Evolutionary conservation across 2,888 invertebrate species (phyloP), one percentile per base, ranked within the genome.

Genomic region (Argynnis bischoffii): DNA sequence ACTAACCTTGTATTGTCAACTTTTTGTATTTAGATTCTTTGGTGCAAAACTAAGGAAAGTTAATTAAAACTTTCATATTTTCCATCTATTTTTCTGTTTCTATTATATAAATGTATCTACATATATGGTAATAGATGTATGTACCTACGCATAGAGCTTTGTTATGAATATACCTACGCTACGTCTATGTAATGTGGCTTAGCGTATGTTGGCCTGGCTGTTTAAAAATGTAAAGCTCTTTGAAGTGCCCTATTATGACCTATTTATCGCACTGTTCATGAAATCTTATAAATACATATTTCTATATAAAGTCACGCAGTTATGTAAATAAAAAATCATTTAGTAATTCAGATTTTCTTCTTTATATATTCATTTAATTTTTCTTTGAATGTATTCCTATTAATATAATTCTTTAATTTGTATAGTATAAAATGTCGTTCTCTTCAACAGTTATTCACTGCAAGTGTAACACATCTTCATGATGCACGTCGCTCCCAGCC

Each of bases 391-490:
- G 15, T n/a, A 50, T 16, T n/a, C n/a, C 2, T 51, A 11, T 53
- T 18, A 6, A 13, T 18, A 18, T 53, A 8, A 50, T 16, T 6
- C 5, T 14, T n/a, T 6, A 16, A n/a, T 50, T 4, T 16, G 50
- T 50, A 16, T 16, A n/a, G 6, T 16, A 50, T 16, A 21, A 3
- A 26, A 16, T 26, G 5, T 11, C 13, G 5, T 18, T 3, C 51
- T 41, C 26, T 18, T 18, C 50, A 14, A 26, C 85, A 92, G 92
- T 78, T 92, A 77, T 92, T 92, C 81, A 81, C 88, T 63, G 86
- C 90, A 63, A 89, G 85, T 77, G 91, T 87, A 55, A 81, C 87
- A n/a, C 89, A 89, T 73, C 81, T 90, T 26, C 88, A 90, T 75
- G 88, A 91, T 78, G 86, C 79, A 16, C 85, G 87, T n/a, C 87